phyloP scores from a whole-genome alignment of 2,113 vertebrate genomes.

The Pyxicephalus adspersus region DNA sequence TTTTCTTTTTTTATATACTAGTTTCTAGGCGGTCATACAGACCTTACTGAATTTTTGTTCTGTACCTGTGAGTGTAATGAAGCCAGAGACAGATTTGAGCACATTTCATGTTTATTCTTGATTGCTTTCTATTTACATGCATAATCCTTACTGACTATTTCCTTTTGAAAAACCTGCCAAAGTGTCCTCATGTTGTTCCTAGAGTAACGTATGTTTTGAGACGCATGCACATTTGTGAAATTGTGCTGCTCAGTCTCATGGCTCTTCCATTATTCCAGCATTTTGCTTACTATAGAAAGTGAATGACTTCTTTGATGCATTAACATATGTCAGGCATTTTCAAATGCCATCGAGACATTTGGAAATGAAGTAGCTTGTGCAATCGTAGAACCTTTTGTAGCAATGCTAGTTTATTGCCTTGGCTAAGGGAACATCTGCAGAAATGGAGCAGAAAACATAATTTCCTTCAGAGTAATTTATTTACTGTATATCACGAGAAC shows the following conservation, averaged over 20 bases:
- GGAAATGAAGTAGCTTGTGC: not conserved
- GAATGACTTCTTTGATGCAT: slow-evolving; percentile 42
- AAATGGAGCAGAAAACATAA: not conserved
- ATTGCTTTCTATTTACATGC: too few species aligned
- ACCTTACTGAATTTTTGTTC: too few species aligned
- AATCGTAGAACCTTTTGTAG: slow-evolving; percentile 15
- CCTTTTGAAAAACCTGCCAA: not conserved
- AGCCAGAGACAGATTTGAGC: too few species aligned
- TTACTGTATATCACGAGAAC: too few species aligned
- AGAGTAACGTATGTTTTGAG: too few species aligned
- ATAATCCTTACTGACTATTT: not conserved
- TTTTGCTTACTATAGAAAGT: slow-evolving; percentile 2
- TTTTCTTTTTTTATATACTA: too few species aligned
- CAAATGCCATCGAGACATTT: slow-evolving; percentile 36
- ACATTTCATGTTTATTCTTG: too few species aligned
- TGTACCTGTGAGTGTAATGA: too few species aligned
- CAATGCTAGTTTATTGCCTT: not conserved
- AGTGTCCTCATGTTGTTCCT: too few species aligned
- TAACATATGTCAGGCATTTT: slow-evolving; percentile 49
- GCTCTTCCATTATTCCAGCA: not conserved
- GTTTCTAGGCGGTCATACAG: too few species aligned
- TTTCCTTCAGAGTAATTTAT: not conserved
- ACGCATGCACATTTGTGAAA: too few species aligned
- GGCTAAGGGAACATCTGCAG: slow-evolving; percentile 28
- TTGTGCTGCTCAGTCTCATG: not conserved